A percentile compares a stretch with the other conserved stretches of the same genome.
Evolutionary conservation across 2,113 vertebrate genomes (phyloP).

Genomic region (Erythrolamprus reginae): DNA sequence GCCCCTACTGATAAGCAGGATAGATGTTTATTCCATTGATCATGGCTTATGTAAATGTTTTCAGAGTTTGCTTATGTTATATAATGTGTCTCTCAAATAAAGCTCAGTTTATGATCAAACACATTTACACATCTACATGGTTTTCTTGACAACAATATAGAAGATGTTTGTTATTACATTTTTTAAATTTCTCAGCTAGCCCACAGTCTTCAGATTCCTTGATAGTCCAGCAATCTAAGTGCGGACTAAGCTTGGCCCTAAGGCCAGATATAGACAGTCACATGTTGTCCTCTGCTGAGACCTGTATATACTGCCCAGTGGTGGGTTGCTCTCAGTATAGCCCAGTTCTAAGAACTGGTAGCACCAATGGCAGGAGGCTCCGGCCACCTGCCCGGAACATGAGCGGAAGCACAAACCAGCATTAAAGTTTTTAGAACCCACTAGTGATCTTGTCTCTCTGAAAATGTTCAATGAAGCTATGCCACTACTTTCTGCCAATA

Average conservation of each 20-base stretch:
- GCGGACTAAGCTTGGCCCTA: not conserved
- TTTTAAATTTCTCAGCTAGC: not conserved
- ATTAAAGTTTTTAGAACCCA: no score
- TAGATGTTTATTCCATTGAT: not conserved
- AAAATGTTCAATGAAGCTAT: not conserved
- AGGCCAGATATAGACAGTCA: not conserved
- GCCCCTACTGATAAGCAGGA: not conserved
- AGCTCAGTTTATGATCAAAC: not conserved
- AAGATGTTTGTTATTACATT: not conserved
- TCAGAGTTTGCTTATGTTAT: not conserved
- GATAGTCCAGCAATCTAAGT: not conserved
- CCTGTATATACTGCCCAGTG: not conserved
- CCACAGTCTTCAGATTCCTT: not conserved
- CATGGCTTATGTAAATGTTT: not conserved
- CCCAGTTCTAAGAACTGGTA: no score
- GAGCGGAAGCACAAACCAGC: no score
- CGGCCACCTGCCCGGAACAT: no score
- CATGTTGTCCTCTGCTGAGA: not conserved
- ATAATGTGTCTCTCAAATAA: not conserved
- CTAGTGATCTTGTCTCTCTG: not conserved
- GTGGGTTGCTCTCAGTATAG: no score
- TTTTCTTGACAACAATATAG: not conserved
- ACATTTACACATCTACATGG: not conserved
- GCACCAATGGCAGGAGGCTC: no score
- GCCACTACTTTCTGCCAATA: not conserved